Percentiles rank a stretch among this genome's conserved stretches.
Conservation (phyloP, 2,888 invertebrate genomes). For the Tipula vernalis region DNA sequence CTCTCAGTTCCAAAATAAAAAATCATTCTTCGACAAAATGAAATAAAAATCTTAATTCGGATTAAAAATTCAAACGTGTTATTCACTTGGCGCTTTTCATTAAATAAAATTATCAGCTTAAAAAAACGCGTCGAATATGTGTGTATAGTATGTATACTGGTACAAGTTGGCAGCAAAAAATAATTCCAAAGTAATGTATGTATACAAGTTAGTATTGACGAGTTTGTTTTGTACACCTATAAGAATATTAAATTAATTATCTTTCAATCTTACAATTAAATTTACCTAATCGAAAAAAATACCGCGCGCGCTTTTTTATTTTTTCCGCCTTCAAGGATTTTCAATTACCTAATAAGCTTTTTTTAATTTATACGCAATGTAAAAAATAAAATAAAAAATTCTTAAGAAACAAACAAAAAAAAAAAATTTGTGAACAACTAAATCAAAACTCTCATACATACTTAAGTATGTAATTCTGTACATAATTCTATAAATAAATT, state of each 20-base stretch:
- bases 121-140: not conserved
- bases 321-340: not conserved
- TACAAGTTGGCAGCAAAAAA: no score
- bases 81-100: not conserved
- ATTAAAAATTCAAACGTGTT: not conserved
- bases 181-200: not conserved
- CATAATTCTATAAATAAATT: not conserved
- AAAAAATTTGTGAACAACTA: not conserved
- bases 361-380: not conserved
- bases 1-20: not conserved
- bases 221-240: no score
- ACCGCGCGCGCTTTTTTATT: not conserved
- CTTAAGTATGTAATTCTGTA: not conserved
- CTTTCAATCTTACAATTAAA: not conserved
- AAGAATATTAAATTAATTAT: slow-evolving; percentile 4
- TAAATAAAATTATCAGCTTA: not conserved
- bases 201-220: not conserved
- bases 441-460: not conserved
- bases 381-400: no score
- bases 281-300: not conserved
- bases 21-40: not conserved
- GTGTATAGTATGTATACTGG: no score
- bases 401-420: no score
- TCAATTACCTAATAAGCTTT: not conserved
- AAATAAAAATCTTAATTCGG: not conserved